Conservation (phyloP, 2,888 invertebrate genomes). For the Chydorus sphaericus region DNA sequence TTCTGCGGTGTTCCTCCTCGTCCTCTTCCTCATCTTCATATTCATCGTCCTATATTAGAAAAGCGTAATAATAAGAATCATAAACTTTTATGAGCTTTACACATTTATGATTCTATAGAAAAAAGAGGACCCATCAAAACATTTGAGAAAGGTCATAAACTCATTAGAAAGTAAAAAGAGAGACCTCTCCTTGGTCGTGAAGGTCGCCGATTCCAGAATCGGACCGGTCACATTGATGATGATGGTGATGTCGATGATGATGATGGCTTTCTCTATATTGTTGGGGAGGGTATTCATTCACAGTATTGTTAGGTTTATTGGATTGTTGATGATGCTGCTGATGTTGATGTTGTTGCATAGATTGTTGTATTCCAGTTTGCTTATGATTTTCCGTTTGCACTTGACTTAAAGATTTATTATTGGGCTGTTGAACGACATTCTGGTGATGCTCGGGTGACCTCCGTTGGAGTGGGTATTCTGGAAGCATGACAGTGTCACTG, state of each 20-base stretch:
- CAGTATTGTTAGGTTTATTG: neutral
- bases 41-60: neutral
- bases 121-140: too few relatives aligned
- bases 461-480: conserved; percentile 11
- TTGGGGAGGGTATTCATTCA: conserved; percentile 6
- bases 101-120: too few relatives aligned
- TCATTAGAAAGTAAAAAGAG: too few relatives aligned
- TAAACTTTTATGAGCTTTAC: too few relatives aligned
- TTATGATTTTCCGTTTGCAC: neutral
- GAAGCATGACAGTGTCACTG: neutral
- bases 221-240: neutral
- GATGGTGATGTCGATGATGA: neutral
- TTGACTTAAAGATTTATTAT: neutral
- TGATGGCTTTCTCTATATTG: neutral
- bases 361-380: neutral
- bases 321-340: too few relatives aligned
- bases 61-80: too few relatives aligned
- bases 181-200: neutral
- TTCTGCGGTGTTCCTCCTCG: too few relatives aligned
- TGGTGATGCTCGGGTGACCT: neutral
- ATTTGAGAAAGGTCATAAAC: too few relatives aligned
- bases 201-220: neutral
- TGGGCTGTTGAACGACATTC: neutral
- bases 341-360: too few relatives aligned
- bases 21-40: neutral